Evolutionary conservation across 1,140 invertebrate species (phyloP), one percentile per base, ranked within the genome.

Genomic region (Ceratina australensis): DNA sequence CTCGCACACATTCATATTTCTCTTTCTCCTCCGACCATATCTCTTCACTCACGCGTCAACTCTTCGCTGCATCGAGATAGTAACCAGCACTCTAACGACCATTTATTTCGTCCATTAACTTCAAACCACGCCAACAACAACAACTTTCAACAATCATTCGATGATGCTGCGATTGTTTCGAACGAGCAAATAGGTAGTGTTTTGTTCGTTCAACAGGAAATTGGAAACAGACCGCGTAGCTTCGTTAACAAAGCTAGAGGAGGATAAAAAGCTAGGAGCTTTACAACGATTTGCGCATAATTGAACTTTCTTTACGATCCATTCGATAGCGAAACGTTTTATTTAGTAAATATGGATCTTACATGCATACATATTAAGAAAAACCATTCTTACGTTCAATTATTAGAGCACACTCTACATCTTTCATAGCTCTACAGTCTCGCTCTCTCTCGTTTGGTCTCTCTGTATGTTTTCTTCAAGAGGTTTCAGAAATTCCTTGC

Each of bases 231-330:
- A 20, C 22, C 16, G 57, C 77, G 54, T 47, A 59, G 33, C 76
- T 50, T 83, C 81, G 66, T 82, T 82, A 65, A 71, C 16, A 78
- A 66, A 82, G 66, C 82, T 83, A 63, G 28, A 47, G 26, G 4
- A 15, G 28, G 22, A 47, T 16, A 69, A 68, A 28, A 69, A 69
- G 66, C 65, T 76, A 69, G 47, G 50, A 74, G 71, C 77, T 73
- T 83, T 79, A 56, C 81, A 74, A 82, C 81, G 66, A 75, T 66
- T 79, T 50, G 47, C 26, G 56, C 64, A 66, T 64, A 65, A 64
- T 61, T 54, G 18, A 28, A 57, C 76, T 64, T 33, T 78, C 68
- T 65, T 47, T 15, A 52, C 24, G 50, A 56, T 24, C 22, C 75
- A 60, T 72, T 72, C 52, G 20, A 47, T 66, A 15, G 57, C 60